phyloP scores from a whole-genome alignment of 1,140 invertebrate genomes.

The Lysiphlebus fabarum region DNA sequence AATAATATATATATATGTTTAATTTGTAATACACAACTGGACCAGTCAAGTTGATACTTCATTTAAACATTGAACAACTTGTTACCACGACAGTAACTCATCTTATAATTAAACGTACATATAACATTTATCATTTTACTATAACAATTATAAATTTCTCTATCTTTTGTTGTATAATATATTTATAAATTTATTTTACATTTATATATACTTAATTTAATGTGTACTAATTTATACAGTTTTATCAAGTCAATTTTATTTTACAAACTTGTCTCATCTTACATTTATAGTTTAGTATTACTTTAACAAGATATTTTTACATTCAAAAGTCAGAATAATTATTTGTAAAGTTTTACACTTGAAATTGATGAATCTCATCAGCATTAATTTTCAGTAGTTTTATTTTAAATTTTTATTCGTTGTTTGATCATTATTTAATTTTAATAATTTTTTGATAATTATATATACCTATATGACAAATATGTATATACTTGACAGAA shows the following conservation, averaged over 20 bases:
- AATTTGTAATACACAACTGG: constrained; percentile 11
- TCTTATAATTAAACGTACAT: constrained; percentile 42
- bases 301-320: no score
- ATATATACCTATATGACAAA: no score
- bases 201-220: constrained; percentile 4
- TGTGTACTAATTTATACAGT: constrained; percentile 24
- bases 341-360: constrained; percentile 14
- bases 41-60: no score
- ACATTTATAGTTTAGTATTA: constrained; percentile 12
- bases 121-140: constrained; percentile 34
- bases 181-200: background rate
- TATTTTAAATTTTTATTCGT: background rate
- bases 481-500: no score
- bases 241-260: constrained; percentile 30
- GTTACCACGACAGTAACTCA: constrained; percentile 40
- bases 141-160: constrained; percentile 12
- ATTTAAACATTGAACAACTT: constrained; percentile 33
- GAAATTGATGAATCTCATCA: constrained; percentile 16
- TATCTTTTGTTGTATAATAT: background rate
- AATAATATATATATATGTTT: background rate
- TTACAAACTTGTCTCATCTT: constrained; percentile 13
- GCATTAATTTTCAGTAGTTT: constrained; percentile 11
- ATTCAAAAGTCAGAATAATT: constrained; percentile 22
- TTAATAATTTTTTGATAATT: background rate
- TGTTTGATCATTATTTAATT: background rate